Percentiles rank a stretch among this genome's conserved stretches.
Conservation (phyloP, 2,113 vertebrate genomes). For the Trematomus loennbergii region DNA sequence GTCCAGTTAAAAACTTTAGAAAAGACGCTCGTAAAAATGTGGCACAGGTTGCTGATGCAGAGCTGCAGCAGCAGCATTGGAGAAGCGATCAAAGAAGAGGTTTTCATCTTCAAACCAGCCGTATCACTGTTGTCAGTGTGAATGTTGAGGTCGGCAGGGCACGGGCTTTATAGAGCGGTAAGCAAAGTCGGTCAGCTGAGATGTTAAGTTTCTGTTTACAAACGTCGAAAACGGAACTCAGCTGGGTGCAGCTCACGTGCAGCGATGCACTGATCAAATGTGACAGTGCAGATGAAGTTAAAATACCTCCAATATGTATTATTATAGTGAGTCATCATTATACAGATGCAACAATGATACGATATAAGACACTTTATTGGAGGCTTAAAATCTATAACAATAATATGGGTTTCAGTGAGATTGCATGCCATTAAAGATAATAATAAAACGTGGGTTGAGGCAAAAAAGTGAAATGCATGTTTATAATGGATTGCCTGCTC, state of each 20-base stretch:
- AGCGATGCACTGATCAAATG: not conserved
- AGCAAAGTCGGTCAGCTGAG: not conserved
- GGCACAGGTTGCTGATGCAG: slow-evolving; percentile 52
- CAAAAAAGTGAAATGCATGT: not conserved
- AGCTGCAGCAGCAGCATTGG: slow-evolving; percentile 62
- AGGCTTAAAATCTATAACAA: not conserved
- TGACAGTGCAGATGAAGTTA: not conserved
- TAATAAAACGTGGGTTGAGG: too few species aligned
- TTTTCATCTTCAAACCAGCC: slow-evolving; percentile 33
- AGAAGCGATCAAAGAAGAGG: slow-evolving; percentile 30
- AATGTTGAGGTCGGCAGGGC: not conserved
- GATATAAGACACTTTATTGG: not conserved
- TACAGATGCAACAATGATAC: too few species aligned
- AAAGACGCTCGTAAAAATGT: slow-evolving; percentile 4
- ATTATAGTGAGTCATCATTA: not conserved
- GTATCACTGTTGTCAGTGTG: not conserved
- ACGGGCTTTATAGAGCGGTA: accelerated
- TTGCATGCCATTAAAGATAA: not conserved
- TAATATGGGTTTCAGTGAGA: not conserved
- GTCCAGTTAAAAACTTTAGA: not conserved
- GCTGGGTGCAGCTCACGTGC: too few species aligned
- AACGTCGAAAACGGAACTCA: slow-evolving; percentile 56
- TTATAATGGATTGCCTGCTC: not conserved
- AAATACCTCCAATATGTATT: not conserved
- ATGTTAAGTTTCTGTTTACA: slow-evolving; percentile 58